Evolutionary conservation across 2,113 vertebrate species (phyloP), one percentile per base, ranked within the genome.

Genomic region (Nyctibius bracteatus): DNA sequence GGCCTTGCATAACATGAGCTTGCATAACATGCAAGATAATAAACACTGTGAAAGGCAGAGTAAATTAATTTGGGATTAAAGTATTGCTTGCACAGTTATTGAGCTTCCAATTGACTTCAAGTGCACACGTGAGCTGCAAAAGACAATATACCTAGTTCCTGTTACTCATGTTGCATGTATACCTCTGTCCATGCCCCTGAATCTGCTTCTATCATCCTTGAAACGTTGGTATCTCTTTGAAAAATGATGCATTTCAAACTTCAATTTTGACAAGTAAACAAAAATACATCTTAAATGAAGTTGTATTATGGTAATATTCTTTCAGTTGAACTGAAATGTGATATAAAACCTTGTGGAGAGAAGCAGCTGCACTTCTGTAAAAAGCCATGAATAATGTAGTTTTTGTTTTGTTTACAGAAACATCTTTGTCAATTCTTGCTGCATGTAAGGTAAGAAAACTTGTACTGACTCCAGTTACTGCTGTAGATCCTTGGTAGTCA

Each of bases 351-450:
- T 86, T 66, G 27, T 14, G 22, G 41, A 63, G 35, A 82, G 51
- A 86, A 31, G 35, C 22, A 96, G 28, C 57, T 95, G 54, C 70
- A 79, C 80, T 77, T 92, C 91, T 92, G 44, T 93, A 96, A 90
- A 88, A 4, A 49, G 31, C 20, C 18, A 91, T 94, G 91, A 97
- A 96, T 95, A 95, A 96, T 82, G 18, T 35, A 91, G 77, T 91
- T 93, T n/a, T 47, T 92, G 18, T 39, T 92, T 83, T 90, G 41
- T 81, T 97, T 92, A 71, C 46, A 61, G 75, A 95, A 95, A 5
- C 49, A 85, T 25, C 57, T 37, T 80, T 86, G 14, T 37, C 43
- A 54, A 12, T 90, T 93, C 46, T 52, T 7, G 9, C 31, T 93
- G 33, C 19, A 39, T 12, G 9, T 92, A 86, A 95, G 49, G 46